These are phyloP conservation scores for Carpatolechia fugitivella DNA, from an alignment of 2,888 invertebrate species.

Conservation along the genomic window DNA sequence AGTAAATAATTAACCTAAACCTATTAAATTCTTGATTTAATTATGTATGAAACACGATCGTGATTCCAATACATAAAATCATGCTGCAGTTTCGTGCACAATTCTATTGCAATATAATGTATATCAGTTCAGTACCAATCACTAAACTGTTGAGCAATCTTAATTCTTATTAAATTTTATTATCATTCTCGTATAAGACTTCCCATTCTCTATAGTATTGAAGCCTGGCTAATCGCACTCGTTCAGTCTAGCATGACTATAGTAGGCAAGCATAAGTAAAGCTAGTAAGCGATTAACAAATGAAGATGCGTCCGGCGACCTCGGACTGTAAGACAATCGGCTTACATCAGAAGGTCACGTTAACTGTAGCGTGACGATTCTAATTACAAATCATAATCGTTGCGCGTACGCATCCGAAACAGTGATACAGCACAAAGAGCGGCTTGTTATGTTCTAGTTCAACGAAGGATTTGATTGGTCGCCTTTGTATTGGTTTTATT, in stretches of 20 bases:
- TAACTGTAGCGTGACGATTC: slow-evolving; percentile 51
- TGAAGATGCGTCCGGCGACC: slow-evolving; percentile 38
- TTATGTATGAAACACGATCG: too few species aligned
- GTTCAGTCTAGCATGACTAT: not conserved
- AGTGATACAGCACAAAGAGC: not conserved
- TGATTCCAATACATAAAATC: too few species aligned
- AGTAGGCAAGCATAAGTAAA: slow-evolving; percentile 12
- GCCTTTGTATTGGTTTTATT: not conserved
- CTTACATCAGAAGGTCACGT: slow-evolving; percentile 58
- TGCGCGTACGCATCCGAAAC: not conserved
- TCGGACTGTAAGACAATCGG: slow-evolving; percentile 55
- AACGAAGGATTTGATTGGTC: not conserved
- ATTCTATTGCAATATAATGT: too few species aligned
- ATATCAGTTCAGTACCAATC: too few species aligned
- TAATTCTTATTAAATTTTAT: too few species aligned
- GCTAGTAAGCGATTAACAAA: slow-evolving; percentile 28
- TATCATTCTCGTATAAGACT: too few species aligned
- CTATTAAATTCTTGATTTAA: too few species aligned
- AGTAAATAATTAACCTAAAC: too few species aligned
- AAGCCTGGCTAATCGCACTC: not conserved
- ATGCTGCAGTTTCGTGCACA: too few species aligned
- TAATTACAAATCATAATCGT: slow-evolving; percentile 35
- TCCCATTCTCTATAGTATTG: too few species aligned
- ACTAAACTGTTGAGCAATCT: too few species aligned
- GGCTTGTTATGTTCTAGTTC: not conserved